Conservation (phyloP, 1,140 invertebrate species). For the Melipona quadrifasciata region DNA sequence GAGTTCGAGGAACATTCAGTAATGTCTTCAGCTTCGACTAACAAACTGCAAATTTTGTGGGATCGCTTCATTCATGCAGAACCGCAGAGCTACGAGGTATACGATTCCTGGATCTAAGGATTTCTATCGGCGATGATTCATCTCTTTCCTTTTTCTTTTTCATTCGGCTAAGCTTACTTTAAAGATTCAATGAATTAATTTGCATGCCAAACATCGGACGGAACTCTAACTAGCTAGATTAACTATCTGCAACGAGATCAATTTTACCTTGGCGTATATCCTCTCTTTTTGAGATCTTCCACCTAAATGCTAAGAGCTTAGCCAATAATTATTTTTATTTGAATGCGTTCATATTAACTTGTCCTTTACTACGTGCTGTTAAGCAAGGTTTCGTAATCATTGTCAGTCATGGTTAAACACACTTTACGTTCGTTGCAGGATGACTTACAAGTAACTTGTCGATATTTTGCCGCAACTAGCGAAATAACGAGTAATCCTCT, state of each 20-base stretch:
- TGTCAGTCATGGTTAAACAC: neutral
- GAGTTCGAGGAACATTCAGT: conserved; percentile 53
- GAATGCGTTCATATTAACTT: neutral
- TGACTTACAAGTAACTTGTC: conserved; percentile 70
- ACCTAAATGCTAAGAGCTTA: neutral
- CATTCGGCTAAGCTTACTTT: neutral
- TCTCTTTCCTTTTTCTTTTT: neutral
- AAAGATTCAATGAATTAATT: neutral
- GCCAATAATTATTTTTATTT: neutral
- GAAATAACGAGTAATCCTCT: conserved; percentile 18
- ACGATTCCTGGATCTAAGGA: neutral
- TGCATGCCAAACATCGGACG: neutral
- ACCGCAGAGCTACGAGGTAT: conserved; percentile 84
- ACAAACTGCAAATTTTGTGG: conserved; percentile 81
- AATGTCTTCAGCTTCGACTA: conserved; percentile 60
- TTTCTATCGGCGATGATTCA: neutral
- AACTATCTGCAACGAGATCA: neutral
- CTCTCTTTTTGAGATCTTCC: neutral
- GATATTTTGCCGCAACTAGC: conserved; percentile 46
- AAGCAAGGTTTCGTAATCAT: conserved; percentile 22
- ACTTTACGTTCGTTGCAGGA: conserved; percentile 49
- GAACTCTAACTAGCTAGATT: neutral
- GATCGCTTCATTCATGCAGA: conserved; percentile 84
- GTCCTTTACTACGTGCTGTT: neutral
- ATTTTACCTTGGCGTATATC: neutral